phyloP scores from a whole-genome alignment of 2,888 invertebrate genomes.

The Drosophila mettleri region DNA sequence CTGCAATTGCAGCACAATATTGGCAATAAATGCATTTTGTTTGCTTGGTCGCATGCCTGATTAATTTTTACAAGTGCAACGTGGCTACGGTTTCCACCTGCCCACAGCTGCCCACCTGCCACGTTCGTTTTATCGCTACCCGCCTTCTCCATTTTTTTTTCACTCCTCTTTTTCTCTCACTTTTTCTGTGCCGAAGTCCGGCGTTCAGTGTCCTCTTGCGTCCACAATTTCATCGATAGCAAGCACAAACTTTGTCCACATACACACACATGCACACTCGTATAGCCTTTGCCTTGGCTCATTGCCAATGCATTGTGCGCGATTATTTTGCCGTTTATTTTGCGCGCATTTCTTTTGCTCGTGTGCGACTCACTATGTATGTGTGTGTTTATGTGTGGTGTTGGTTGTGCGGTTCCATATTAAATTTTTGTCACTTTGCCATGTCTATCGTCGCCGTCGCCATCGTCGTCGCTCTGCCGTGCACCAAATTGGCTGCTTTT shows the following conservation, averaged over 20 bases:
- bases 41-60: constrained; percentile 59
- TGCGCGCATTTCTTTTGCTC: constrained; percentile 59
- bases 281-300: constrained; percentile 59
- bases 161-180: not conserved
- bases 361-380: constrained; percentile 9
- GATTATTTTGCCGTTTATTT: constrained; percentile 83
- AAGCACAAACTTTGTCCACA: constrained; percentile 56
- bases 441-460: constrained; percentile 59
- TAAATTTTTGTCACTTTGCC: constrained; percentile 84
- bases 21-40: constrained; percentile 57
- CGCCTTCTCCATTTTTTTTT: not conserved
- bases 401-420: constrained; percentile 59
- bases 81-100: constrained; percentile 17
- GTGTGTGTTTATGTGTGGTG: not conserved
- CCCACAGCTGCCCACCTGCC: constrained; percentile 28
- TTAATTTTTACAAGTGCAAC: constrained; percentile 73
- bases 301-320: constrained; percentile 82
- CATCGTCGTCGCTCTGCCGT: not conserved
- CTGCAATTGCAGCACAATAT: constrained; percentile 21
- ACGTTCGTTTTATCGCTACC: constrained; percentile 40
- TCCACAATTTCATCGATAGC: constrained; percentile 78
- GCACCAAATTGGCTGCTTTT: constrained; percentile 83
- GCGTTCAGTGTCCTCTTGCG: constrained; percentile 26
- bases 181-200: constrained; percentile 13
- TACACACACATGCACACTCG: constrained; percentile 22